A percentile compares a stretch with the other conserved stretches of the same genome.
Conservation (phyloP, 1,140 invertebrate species). For the Drosophila ironensis region DNA sequence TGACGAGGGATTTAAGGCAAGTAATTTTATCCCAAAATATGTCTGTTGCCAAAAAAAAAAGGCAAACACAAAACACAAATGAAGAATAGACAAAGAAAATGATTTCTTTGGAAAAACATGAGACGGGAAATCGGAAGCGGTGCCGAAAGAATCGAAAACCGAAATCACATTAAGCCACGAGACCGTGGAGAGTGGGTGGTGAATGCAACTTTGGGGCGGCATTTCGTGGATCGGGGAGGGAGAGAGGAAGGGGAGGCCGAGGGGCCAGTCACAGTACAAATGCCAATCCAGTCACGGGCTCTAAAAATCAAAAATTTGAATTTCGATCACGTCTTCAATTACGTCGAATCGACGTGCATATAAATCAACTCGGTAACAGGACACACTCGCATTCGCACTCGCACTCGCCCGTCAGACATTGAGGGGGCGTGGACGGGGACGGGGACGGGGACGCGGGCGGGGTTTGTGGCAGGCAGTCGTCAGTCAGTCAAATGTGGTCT, state of each 20-base stretch:
- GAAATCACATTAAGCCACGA: conserved; percentile 63
- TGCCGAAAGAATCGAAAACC: conserved; percentile 33
- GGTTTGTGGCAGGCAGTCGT: conserved; percentile 48
- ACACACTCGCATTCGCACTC: conserved; percentile 6
- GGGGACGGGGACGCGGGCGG: not conserved
- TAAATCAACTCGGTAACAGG: conserved; percentile 72
- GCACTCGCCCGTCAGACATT: conserved; percentile 1
- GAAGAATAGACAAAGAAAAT: no score
- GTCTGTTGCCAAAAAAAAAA: conserved; percentile 42
- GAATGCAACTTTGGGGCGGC: not conserved
- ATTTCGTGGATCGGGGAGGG: not conserved
- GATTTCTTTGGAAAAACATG: conserved; percentile 44
- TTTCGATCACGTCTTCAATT: conserved; percentile 81
- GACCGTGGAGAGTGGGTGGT: conserved; percentile 2
- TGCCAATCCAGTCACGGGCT: conserved; percentile 58
- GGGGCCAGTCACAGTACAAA: conserved; percentile 18
- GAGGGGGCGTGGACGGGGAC: not conserved
- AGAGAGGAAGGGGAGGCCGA: not conserved
- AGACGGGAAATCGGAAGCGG: not conserved
- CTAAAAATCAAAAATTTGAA: conserved; percentile 79
- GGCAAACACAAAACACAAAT: conserved; percentile 25
- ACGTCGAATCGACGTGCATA: conserved; percentile 80
- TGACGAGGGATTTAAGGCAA: no score
- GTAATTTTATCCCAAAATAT: no score
- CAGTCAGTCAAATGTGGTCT: conserved; percentile 74